Evolutionary conservation across 2,888 invertebrate species (phyloP).

Genomic region (Blastobasis adustella): DNA sequence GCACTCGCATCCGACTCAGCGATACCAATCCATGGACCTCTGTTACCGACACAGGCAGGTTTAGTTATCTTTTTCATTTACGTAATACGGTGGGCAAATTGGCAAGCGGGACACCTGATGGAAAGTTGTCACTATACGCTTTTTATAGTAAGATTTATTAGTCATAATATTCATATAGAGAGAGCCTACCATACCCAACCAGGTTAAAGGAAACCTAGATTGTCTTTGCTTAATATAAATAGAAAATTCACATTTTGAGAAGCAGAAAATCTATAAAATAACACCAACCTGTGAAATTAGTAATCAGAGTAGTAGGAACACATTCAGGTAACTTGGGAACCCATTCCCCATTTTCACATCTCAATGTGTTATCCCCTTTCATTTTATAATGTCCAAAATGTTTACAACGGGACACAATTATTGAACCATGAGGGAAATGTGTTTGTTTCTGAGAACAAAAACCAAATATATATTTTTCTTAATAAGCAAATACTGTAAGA

Average conservation of each 20-base stretch:
- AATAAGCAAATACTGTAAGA: not conserved
- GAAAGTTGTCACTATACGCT: too few species aligned
- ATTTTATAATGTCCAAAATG: slow-evolving; percentile 90
- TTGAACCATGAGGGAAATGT: slow-evolving; percentile 85
- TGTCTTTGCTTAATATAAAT: too few species aligned
- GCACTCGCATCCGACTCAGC: too few species aligned
- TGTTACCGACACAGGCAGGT: too few species aligned
- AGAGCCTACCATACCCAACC: not conserved
- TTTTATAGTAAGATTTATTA: too few species aligned
- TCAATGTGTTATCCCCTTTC: slow-evolving; percentile 83
- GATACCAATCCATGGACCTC: too few species aligned
- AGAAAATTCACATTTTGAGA: too few species aligned
- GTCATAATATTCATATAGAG: not conserved
- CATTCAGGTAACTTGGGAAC: slow-evolving; percentile 85
- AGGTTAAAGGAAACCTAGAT: not conserved
- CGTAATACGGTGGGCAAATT: too few species aligned
- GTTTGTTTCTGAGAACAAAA: slow-evolving; percentile 62
- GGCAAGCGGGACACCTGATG: too few species aligned
- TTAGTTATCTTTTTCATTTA: too few species aligned
- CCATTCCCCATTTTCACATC: slow-evolving; percentile 90
- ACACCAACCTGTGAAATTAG: slow-evolving; percentile 85
- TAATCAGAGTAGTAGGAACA: slow-evolving; percentile 88
- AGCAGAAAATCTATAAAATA: not conserved
- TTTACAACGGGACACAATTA: slow-evolving; percentile 83
- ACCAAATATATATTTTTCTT: too few species aligned